Evolutionary conservation across 2,888 invertebrate genomes (phyloP), one percentile per base, ranked within the genome.

Genomic region (Eretmocerus hayati): DNA sequence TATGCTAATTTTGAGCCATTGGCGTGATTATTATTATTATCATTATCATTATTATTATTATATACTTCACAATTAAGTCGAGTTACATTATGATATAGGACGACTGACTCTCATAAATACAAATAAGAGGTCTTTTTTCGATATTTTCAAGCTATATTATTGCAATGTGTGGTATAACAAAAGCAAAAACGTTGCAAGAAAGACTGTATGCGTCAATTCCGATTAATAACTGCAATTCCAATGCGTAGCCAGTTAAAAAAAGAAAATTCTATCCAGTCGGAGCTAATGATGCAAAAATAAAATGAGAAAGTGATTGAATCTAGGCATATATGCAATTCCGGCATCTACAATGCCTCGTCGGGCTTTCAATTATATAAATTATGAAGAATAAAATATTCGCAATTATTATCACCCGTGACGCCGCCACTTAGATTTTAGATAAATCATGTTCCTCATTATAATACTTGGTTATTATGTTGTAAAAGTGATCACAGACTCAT

Each of bases 171-270:
- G n/a, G n/a, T n/a, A n/a, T n/a, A n/a, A n/a, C 60, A 62, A 59
- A 62, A 64, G 64, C 63, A 66, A 66, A 65, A 67, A 64, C 64
- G 63, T 67, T 65, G 65, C 67, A 64, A 65, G 62, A n/a, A 68
- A 69, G 69, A 69, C 69, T 69, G 69, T 66, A 66, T 64, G 65
- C 56, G 67, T 68, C 68, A 68, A 68, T 69, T 68, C 68, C 65
- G 61, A 64, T 63, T n/a, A 33, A 63, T 45, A 50, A 50, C 48
- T 53, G 53, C 53, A 50, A 53, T 53, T 53, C 35, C 35, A 66
- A 63, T 63, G 63, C 58, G 64, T 66, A 64, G 58, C 53, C 56
- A 56, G 58, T 62, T 61, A 57, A n/a, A n/a, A n/a, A n/a, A n/a
- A n/a, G n/a, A n/a, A n/a, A n/a, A n/a, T n/a, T n/a, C n/a, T n/a